Evolutionary conservation across 2,888 invertebrate species (phyloP), one percentile per base, ranked within the genome.

Genomic region (Chloroclysta siterata): DNA sequence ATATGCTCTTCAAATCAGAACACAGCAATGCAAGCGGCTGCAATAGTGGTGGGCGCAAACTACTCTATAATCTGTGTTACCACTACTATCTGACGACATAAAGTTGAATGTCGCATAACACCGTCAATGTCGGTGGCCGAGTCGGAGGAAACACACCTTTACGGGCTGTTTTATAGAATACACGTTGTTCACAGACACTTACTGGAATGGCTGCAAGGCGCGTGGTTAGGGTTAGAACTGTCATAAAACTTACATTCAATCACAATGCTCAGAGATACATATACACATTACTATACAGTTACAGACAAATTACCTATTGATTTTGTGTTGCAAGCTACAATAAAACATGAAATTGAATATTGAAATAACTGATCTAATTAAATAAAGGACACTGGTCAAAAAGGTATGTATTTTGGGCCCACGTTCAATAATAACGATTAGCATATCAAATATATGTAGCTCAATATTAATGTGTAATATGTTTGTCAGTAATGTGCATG

Each of bases 151-250:
- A 8, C 41, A 29, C 5, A 17, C 2, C 5, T 22, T 7, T 28
- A 29, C 28, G 10, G 52, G 11, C 44, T 52, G n/a, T 33, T 42
- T 39, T 53, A 52, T 53, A 36, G 52, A 46, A 52, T 59, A 47
- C 44, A 53, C 36, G 46, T 28, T 46, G 52, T 53, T 46, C 46
- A 56, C 22, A 55, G 22, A 47, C 33, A 53, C 51, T 58, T 33
- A 33, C 29, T 10, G 41, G 33, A 46, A 46, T 10, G 50, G 41
- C 41, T 42, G 42, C 42, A 10, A 5, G 15, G 51, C 14, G 42
- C 58, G 51, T 33, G 51, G 13, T 33, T 6, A 33, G 44, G 29
- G 46, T 60, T 14, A 22, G 0, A 39, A 48, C 22, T 60, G 28
- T 33, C 58, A 17, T 47, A 47, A 48, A 59, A 59, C 53, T 2